These are phyloP conservation scores for Patella pellucida DNA, from an alignment of 2,888 invertebrate species.

Conservation along the genomic window DNA sequence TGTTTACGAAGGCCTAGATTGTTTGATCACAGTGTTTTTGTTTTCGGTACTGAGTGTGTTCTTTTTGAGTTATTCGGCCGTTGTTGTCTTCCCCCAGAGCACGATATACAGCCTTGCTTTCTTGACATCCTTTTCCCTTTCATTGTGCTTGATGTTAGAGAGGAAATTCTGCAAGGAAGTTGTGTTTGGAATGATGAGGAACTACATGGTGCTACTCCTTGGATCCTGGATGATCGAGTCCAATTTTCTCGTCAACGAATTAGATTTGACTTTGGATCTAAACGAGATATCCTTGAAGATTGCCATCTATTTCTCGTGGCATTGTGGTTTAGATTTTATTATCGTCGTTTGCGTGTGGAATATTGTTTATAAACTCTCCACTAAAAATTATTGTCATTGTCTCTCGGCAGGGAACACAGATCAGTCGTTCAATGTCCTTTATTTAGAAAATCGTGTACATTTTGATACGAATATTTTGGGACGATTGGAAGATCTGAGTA, in stretches of 20 bases:
- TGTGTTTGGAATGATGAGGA: conserved; percentile 29
- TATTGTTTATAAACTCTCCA: conserved; percentile 27
- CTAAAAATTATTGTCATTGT: conserved; percentile 30
- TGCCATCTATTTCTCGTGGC: conserved; percentile 36
- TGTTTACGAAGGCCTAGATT: neutral
- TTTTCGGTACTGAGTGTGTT: neutral
- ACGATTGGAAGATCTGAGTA: conserved; percentile 23
- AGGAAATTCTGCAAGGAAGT: conserved; percentile 28
- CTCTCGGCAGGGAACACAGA: conserved; percentile 20
- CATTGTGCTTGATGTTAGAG: conserved; percentile 18
- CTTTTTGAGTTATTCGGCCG: neutral
- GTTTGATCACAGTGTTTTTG: neutral
- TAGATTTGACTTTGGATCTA: conserved; percentile 8
- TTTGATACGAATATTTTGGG: conserved; percentile 38
- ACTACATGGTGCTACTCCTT: conserved; percentile 28
- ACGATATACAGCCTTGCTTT: neutral
- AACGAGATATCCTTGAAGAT: neutral
- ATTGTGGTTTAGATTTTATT: conserved; percentile 33
- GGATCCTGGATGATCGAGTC: conserved; percentile 38
- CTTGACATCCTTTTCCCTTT: neutral
- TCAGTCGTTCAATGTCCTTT: conserved; percentile 23
- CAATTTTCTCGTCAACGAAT: conserved; percentile 17
- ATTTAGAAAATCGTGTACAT: conserved; percentile 37
- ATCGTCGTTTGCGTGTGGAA: conserved; percentile 33
- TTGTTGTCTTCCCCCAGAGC: neutral